Evolutionary conservation across 2,113 vertebrate genomes (phyloP), one percentile per base, ranked within the genome.

Genomic region (Phocoena sinus): DNA sequence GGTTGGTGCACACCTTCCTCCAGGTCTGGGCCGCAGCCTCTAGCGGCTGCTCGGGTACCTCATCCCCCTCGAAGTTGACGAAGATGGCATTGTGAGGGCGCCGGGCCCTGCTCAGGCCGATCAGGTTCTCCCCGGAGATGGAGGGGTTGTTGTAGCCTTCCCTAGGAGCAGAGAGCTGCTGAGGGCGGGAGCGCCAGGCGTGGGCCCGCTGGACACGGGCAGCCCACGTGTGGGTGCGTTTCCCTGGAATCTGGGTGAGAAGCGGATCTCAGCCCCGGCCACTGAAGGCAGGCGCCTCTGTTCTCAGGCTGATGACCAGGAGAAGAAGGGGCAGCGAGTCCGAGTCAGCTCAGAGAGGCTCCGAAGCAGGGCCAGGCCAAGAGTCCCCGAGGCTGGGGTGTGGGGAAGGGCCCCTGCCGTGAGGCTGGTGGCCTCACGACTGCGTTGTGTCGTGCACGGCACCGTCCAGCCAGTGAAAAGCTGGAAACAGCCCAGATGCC

Each of bases 11-110:
- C 25, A 99, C 80, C 91, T 98, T 99, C 50, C 89, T 96, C 99
- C 99, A 99, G 31, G 99, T 99, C 86, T 98, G 96, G 8, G 97
- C 98, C 0, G 99, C 99, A 0, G 99, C 99, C 97, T 99, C 99
- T 47, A 99, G 96, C 0, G 99, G 99, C 95, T 99, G 98, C 0
- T 62, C 15, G 0, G 99, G 99, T 12, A 99, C 97, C 25, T 97
- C 98, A 0, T 98, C 95, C 0, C 99, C 99, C 9, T 98, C 98
- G 36, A 99, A 99, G 98, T 98, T 99, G 90, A 99, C 98, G 92
- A 99, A 99, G 93, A 99, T 99, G 60, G 99, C 99, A 0, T 99
- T 99, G 98, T 99, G 99, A 2, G 99, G 99, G 47, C 99, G 99
- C 1, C 99, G 99, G 44, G 99, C 99, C 6, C 99, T 98, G 98